phyloP scores from a whole-genome alignment of 2,113 vertebrate genomes.

The Pithys albifrons region DNA sequence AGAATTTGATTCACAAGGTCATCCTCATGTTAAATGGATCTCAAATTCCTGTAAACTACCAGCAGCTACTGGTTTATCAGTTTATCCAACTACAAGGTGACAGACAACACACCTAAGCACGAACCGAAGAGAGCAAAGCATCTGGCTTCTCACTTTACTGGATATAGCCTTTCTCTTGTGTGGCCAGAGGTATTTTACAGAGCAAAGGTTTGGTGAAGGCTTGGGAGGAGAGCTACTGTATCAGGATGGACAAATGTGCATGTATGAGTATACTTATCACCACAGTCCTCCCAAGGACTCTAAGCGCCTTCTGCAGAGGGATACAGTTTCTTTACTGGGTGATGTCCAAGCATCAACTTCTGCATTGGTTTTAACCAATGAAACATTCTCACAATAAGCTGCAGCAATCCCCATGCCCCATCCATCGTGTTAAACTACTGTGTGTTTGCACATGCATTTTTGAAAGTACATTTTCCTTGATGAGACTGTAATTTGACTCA shows the following conservation, averaged over 20 bases:
- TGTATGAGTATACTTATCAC: conserved; percentile 25
- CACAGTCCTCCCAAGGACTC: neutral
- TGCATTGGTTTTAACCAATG: neutral
- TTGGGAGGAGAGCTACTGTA: conserved; percentile 18
- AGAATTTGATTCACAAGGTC: conserved; percentile 40
- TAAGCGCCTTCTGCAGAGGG: conserved; percentile 29
- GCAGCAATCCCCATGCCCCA: neutral
- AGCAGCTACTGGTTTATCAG: conserved; percentile 11
- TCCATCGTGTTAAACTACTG: neutral
- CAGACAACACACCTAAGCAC: neutral
- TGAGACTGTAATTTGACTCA: conserved; percentile 44
- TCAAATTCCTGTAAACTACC: conserved; percentile 16
- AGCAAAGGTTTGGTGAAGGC: conserved; percentile 24
- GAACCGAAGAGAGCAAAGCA: neutral
- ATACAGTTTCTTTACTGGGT: conserved; percentile 59
- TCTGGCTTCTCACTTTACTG: neutral
- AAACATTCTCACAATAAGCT: conserved; percentile 42
- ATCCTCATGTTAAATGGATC: neutral
- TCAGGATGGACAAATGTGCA: conserved; percentile 38
- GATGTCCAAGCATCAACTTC: conserved; percentile 40
- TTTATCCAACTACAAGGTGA: neutral
- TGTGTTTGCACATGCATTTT: neutral
- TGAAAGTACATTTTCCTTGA: conserved; percentile 7
- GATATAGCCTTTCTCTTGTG: neutral
- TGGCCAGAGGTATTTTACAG: conserved; percentile 35